phyloP scores from a whole-genome alignment of 2,113 vertebrate species.

The Ctenomys sociabilis region DNA sequence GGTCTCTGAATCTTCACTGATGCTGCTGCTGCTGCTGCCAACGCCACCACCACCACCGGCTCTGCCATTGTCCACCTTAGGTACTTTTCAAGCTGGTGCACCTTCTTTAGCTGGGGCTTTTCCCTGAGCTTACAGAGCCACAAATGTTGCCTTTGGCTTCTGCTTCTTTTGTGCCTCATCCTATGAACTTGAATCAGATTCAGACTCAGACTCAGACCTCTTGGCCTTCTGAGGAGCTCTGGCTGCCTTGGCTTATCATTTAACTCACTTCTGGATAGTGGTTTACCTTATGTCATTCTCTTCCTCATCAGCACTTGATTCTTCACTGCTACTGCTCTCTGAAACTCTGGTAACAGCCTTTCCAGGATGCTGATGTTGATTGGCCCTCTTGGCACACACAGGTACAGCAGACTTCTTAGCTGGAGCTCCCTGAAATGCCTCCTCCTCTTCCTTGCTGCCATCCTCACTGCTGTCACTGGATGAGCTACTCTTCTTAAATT shows the following conservation, averaged over 20 bases:
- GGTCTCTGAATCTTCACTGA: slow-evolving; percentile 82
- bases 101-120: slow-evolving; percentile 70
- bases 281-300: slow-evolving; percentile 76
- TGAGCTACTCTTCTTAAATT: slow-evolving; percentile 73
- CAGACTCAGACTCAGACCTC: slow-evolving; percentile 81
- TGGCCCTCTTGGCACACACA: slow-evolving; percentile 77
- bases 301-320: slow-evolving; percentile 91
- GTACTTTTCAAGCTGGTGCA: slow-evolving; percentile 19
- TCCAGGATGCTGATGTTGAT: slow-evolving; percentile 79
- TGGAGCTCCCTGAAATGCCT: slow-evolving; percentile 60
- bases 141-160: slow-evolving; percentile 75
- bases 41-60: slow-evolving; percentile 69
- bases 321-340: slow-evolving; percentile 91
- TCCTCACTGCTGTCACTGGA: slow-evolving; percentile 87
- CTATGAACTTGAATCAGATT: slow-evolving; percentile 85
- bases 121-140: slow-evolving; percentile 65
- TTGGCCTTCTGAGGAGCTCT: slow-evolving; percentile 81
- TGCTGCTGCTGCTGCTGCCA: slow-evolving; percentile 51
- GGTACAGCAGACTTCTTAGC: slow-evolving; percentile 82
- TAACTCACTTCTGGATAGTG: slow-evolving; percentile 84
- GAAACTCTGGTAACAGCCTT: slow-evolving; percentile 81
- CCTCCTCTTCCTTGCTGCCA: slow-evolving; percentile 88
- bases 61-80: slow-evolving; percentile 84
- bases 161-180: slow-evolving; percentile 84
- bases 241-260: slow-evolving; percentile 74